Evolutionary conservation across 2,888 invertebrate genomes (phyloP), one percentile per base, ranked within the genome.

Genomic region (Apamea sordens): DNA sequence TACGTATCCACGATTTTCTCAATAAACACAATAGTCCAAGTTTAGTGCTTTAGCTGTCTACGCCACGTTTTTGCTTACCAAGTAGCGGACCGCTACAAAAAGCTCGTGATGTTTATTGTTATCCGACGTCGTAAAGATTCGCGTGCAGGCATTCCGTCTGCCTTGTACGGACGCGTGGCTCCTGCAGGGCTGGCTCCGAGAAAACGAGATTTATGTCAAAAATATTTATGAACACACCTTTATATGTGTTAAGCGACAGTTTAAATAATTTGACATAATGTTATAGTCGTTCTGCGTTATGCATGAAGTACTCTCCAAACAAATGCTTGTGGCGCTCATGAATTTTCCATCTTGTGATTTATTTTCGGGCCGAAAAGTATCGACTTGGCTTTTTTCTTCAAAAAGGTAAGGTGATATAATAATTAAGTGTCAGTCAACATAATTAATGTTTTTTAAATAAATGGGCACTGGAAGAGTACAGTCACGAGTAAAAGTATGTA

Each of bases 41-140:
- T 87, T 86, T 65, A 87, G 77, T 75, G 80, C 73, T 86, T 83
- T 76, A 85, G 74, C 83, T 70, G 83, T 88, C 88, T 81, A 78
- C 78, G 79, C 79, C 71, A 83, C 78, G 77, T 90, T 90, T 90
- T 90, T 90, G 86, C 89, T 89, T 85, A 87, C 80, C 80, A 85
- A 87, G 87, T 86, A 81, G 79, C 80, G 83, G 67, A 73, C 77
- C 84, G 87, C 81, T 86, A 91, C 87, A 92, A 91, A 92, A 91
- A 92, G 87, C 88, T 91, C 86, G 89, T 86, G 88, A 91, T 91
- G 90, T 94, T 93, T 94, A 95, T 94, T 92, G 92, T 93, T 89
- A 91, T 91, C 91, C 89, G 85, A 80, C 74, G 82, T 91, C 91
- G 89, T 93, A 92, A 93, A 93, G 89, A 90, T 89, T 82, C 86